Evolutionary conservation across 2,888 invertebrate genomes (phyloP), one percentile per base, ranked within the genome.

Genomic region (Ophonus ardosiacus): DNA sequence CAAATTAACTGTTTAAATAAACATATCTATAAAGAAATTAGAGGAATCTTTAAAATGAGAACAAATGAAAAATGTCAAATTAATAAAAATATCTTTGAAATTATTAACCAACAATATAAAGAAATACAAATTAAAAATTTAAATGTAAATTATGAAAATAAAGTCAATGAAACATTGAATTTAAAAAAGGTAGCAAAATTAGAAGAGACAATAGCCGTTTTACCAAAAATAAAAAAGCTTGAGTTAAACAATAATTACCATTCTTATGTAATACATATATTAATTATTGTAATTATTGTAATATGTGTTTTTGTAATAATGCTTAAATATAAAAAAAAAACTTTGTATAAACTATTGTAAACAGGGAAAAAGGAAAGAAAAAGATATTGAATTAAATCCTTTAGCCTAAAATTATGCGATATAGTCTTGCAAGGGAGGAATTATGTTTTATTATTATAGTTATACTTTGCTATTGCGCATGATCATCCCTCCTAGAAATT

Each of bases 391-490:
- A 0, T 59, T 17, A 59, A 59, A 59, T 15, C 59, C 59, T 59
- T n/a, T 59, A 59, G 15, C 59, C 8, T 17, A 59, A 59, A 59
- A 59, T 59, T 15, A 59, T 59, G 59, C 59, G 59, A n/a, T 10
- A 59, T 59, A 59, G 17, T 59, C 59, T 59, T 59, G 59, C 59
- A 59, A 59, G 59, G 59, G 59, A 59, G 59, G 59, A 59, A 17
- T 59, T 59, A 59, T 59, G 59, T 17, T 59, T 2, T 59, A 59
- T 59, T 59, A 59, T 59, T 13, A 59, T 10, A 13, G 7, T 59
- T 10, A 59, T 59, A 59, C 59, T 59, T 59, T 43, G 43, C 43
- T n/a, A n/a, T n/a, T n/a, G n/a, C n/a, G n/a, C n/a, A n/a, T n/a
- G n/a, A n/a, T n/a, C n/a, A n/a, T n/a, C n/a, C n/a, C n/a, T n/a